Evolutionary conservation across 2,797 vertebrate species (phyloP).

Genomic region (Carcharodon carcharias): DNA sequence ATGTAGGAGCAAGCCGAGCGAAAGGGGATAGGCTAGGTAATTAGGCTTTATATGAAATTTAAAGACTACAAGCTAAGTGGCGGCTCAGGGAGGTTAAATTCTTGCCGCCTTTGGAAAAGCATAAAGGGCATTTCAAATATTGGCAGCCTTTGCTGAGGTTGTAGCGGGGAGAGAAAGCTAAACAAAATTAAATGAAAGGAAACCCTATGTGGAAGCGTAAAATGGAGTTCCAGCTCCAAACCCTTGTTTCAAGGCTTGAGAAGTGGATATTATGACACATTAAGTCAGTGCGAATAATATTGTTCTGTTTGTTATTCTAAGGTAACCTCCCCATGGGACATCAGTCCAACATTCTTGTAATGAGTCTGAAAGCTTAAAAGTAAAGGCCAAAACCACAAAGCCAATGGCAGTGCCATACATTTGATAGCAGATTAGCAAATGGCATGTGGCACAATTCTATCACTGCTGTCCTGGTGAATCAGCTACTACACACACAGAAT

Average conservation of each 20-base stretch:
- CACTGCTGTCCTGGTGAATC: not conserved
- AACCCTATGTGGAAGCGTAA: not conserved
- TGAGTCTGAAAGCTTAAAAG: not conserved
- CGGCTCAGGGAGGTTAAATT: not conserved
- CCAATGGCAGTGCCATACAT: not conserved
- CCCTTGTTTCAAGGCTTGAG: not conserved
- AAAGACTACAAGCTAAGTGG: not conserved
- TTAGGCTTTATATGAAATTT: not conserved
- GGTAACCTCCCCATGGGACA: not conserved
- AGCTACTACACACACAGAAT: not conserved
- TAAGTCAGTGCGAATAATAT: not conserved
- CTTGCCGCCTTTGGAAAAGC: not conserved
- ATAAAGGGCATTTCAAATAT: not conserved
- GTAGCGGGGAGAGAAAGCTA: not conserved
- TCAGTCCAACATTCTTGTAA: not conserved
- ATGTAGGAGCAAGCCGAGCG: not conserved
- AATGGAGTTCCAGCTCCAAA: not conserved
- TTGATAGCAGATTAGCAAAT: not conserved
- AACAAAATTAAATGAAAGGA: not conserved
- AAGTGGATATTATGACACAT: not conserved
- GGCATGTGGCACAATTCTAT: not conserved
- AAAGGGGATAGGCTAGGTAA: not conserved
- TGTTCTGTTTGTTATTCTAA: not conserved
- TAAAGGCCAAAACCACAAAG: not conserved
- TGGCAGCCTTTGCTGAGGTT: not conserved